Evolutionary conservation across 2,888 invertebrate genomes (phyloP).

Genomic region (Caenorhabditis plicata): DNA sequence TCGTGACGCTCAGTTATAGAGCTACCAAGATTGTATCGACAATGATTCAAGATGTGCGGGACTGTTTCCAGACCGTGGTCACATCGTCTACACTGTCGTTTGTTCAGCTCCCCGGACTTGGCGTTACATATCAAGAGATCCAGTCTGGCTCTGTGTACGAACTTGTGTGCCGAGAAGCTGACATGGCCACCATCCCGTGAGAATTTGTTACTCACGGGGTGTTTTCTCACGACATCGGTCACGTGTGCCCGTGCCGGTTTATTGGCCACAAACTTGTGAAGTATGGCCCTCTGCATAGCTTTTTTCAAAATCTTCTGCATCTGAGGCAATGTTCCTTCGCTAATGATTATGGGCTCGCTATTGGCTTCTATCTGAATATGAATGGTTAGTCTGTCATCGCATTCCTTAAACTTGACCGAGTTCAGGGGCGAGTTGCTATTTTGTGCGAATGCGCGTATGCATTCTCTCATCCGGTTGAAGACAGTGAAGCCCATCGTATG

Average conservation of each 20-base stretch:
- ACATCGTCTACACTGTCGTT: slow-evolving; percentile 1
- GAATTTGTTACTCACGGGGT: not conserved
- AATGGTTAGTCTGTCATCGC: not conserved
- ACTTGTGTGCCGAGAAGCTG: slow-evolving; percentile 1
- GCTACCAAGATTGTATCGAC: not conserved
- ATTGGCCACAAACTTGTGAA: not conserved
- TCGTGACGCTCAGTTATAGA: slow-evolving; percentile 2
- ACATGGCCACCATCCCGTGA: not conserved
- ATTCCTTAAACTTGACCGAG: not conserved
- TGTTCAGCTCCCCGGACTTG: not conserved
- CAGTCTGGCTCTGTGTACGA: slow-evolving; percentile 3
- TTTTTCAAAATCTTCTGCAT: not conserved
- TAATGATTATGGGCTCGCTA: not conserved
- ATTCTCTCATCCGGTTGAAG: slow-evolving; percentile 4
- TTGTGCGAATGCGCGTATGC: not conserved
- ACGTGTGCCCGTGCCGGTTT: not conserved
- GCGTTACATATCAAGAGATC: slow-evolving; percentile 2
- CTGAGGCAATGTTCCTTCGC: not conserved
- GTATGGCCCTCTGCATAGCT: not conserved
- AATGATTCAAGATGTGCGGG: slow-evolving; percentile 2
- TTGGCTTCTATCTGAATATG: not conserved
- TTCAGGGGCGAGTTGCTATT: not conserved
- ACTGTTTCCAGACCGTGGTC: not conserved
- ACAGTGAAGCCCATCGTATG: slow-evolving; percentile 1
- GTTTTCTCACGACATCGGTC: not conserved